phyloP scores from a whole-genome alignment of 2,797 vertebrate species.

The Poeciliopsis presidionis region DNA sequence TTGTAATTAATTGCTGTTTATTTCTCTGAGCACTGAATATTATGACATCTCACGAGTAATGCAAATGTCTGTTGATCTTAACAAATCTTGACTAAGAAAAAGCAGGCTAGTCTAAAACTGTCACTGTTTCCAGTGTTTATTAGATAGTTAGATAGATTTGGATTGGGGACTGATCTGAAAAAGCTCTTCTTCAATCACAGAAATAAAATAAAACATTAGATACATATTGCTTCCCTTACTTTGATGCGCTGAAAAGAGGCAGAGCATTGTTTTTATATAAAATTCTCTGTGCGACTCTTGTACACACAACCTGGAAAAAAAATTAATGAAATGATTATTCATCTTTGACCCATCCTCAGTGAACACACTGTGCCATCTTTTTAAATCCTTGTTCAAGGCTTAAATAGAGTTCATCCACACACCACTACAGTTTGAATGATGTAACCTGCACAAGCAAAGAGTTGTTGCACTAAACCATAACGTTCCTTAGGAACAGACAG shows the following conservation, averaged over 20 bases:
- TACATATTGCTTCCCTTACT: neutral
- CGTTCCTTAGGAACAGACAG: slow-evolving; percentile 16
- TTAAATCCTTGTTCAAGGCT: neutral
- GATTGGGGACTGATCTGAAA: neutral
- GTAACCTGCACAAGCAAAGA: slow-evolving; percentile 20
- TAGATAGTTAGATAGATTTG: neutral
- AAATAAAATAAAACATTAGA: neutral
- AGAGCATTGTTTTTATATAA: neutral
- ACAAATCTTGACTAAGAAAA: neutral
- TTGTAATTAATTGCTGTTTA: neutral
- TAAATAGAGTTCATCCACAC: slow-evolving; percentile 3
- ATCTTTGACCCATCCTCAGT: neutral
- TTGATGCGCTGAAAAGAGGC: neutral
- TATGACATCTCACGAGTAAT: neutral
- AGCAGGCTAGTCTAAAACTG: neutral
- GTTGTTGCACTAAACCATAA: slow-evolving; percentile 22
- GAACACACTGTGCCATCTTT: neutral
- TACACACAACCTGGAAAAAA: neutral
- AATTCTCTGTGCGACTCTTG: neutral
- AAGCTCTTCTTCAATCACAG: neutral
- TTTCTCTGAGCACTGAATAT: neutral
- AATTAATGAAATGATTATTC: neutral
- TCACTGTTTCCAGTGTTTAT: neutral
- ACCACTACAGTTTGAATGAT: slow-evolving; percentile 16
- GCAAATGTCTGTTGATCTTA: neutral